Evolutionary conservation across 2,888 invertebrate genomes (phyloP), one percentile per base, ranked within the genome.

Genomic region (Adelphocoris suturalis): DNA sequence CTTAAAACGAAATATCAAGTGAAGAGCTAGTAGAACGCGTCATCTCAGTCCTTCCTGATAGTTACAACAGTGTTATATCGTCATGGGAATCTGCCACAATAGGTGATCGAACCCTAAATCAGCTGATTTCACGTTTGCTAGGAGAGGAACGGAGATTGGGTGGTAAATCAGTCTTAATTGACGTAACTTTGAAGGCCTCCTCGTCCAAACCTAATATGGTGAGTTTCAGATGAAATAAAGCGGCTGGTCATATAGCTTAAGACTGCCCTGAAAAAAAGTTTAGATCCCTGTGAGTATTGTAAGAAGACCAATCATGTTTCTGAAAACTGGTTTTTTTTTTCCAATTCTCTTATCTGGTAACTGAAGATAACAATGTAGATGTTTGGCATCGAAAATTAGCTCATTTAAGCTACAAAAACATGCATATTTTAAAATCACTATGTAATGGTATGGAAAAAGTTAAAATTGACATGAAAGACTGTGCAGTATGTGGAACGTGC

Each of bases 341-440:
- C n/a, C n/a, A n/a, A n/a, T n/a, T n/a, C n/a, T n/a, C n/a, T n/a
- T n/a, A n/a, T n/a, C n/a, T n/a, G n/a, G n/a, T n/a, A n/a, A n/a
- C n/a, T n/a, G 11, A 68, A 68, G 16, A 75, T 87, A 16, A 19
- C 52, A 89, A 37, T 5, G 28, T 11, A 16, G 76, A 76, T 46
- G 52, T 47, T 28, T 90, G 90, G 90, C 90, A 90, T 46, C 68
- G 85, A 48, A 16, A 19, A 2, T 23, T 90, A 3, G 90, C 86
- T 28, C 90, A 90, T 86, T 19, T 90, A 27, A 90, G 76, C 75
- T 90, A 75, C 19, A 28, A 75, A 16, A 75, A 46, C 27, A 19
- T 90, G 14, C 75, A 86, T 52, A 90, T 28, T 9, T 23, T 90
- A 2, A 85, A 28, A 16, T 13, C 12, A 37, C 12, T 81, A 13